Evolutionary conservation across 1,140 invertebrate species (phyloP), one percentile per base, ranked within the genome.

Genomic region (Drosophila prosaltans): DNA sequence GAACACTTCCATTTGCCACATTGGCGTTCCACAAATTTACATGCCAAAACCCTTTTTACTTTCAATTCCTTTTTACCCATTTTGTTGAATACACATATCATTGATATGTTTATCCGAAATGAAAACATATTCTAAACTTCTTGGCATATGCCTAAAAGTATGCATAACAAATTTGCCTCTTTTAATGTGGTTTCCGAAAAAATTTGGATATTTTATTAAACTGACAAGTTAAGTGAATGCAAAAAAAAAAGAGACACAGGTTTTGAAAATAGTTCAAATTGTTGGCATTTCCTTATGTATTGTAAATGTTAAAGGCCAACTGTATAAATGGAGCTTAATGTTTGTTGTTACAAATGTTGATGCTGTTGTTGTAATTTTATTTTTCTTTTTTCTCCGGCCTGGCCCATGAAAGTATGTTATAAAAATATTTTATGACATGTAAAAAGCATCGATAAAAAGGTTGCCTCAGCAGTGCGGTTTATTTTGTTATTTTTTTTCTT

Each of bases 381-480:
- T 72, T 43, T 78, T n/a, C 64, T 64, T 72, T 43, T 78, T 64
- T 71, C 65, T 58, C 57, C 32, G 10, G 61, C 61, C 41, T 67
- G 62, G 74, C 65, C 40, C 51, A 39, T 57, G 72, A 88, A 83
- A 83, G 83, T 88, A 86, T 88, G 83, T 88, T 88, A 88, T 90
- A 89, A 89, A 89, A 89, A 89, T 89, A 83, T 89, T 89, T 89
- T 89, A 89, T 89, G 81, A 89, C 84, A 84, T 89, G 84, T 89
- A 89, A 89, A 77, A 89, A 84, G 81, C 80, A 84, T 81, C 84
- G 84, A 89, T 89, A 89, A 89, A 89, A 89, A 89, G 72, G 78
- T 78, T 83, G 77, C 73, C 57, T 65, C 41, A 8, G 45, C 45
- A 26, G 45, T 51, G 58, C 40, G 72, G 61, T 77, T 77, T 71